These are phyloP conservation scores for Toxonevra muliebris DNA, from an alignment of 2,888 invertebrate genomes.

Conservation along the genomic window DNA sequence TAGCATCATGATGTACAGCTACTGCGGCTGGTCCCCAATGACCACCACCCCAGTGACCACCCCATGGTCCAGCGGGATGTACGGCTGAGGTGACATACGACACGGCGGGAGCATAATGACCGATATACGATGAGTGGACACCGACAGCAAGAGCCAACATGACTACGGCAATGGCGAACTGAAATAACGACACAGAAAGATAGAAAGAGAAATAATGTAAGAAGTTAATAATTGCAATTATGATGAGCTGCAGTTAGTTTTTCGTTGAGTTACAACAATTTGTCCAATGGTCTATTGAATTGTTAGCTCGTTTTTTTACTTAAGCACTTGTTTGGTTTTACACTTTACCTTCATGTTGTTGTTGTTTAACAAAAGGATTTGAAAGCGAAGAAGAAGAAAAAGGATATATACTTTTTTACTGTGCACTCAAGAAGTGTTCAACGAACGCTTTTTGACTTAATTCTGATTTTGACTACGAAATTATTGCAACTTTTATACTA, in stretches of 20 bases:
- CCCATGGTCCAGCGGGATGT: constrained; percentile 46
- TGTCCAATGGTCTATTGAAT: too few relatives aligned
- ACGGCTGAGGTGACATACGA: constrained; percentile 55
- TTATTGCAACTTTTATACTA: constrained; percentile 62
- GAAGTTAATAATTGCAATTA: neutral
- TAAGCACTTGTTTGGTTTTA: neutral
- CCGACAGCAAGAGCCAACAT: constrained; percentile 55
- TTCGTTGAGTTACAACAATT: too few relatives aligned
- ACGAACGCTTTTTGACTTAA: constrained; percentile 56
- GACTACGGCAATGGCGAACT: constrained; percentile 56
- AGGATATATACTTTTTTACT: constrained; percentile 14
- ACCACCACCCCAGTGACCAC: constrained; percentile 38
- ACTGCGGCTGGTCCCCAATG: constrained; percentile 28
- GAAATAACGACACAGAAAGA: constrained; percentile 25
- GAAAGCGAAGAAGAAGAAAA: constrained; percentile 31
- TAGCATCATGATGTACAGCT: constrained; percentile 21
- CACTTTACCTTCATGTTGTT: constrained; percentile 62
- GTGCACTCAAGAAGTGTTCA: constrained; percentile 52
- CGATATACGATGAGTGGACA: constrained; percentile 58
- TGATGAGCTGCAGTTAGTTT: neutral
- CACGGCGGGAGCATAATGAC: constrained; percentile 49
- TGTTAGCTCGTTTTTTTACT: neutral
- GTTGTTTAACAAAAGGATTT: constrained; percentile 40
- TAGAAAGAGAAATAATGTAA: too few relatives aligned
- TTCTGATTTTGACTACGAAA: constrained; percentile 61